Percentiles rank a stretch among this genome's conserved stretches.
Evolutionary conservation across 2,888 invertebrate species (phyloP).

Genomic region (Callosobruchus maculatus): DNA sequence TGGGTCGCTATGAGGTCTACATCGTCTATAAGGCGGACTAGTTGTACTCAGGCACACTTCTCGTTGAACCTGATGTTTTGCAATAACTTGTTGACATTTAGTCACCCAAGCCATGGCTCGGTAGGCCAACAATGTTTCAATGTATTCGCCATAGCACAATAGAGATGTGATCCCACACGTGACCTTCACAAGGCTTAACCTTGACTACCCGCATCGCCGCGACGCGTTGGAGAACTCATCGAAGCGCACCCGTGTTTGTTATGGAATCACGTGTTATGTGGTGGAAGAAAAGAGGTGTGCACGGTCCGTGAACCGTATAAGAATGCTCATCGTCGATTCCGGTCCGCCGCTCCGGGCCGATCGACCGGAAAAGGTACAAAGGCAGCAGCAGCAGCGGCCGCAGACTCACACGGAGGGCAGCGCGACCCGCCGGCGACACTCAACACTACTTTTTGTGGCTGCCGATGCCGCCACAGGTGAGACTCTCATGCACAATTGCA

Average conservation of each 20-base stretch:
- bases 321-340: conserved; percentile 46
- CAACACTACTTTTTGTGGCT: neutral
- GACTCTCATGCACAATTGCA: neutral
- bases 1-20: too few relatives aligned
- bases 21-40: too few relatives aligned
- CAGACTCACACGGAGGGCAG: neutral
- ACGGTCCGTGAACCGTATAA: conserved; percentile 37
- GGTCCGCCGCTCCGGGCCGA: conserved; percentile 42
- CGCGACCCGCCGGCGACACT: too few relatives aligned
- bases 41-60: too few relatives aligned
- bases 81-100: too few relatives aligned
- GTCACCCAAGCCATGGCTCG: too few relatives aligned
- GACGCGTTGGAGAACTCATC: neutral
- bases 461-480: neutral
- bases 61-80: too few relatives aligned
- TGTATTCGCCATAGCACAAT: too few relatives aligned
- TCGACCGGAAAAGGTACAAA: conserved; percentile 45
- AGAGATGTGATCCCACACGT: too few relatives aligned
- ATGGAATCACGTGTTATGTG: neutral
- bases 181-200: neutral
- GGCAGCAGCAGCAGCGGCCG: conserved; percentile 40
- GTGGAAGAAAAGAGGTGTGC: neutral
- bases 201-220: neutral
- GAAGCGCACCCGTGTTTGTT: neutral
- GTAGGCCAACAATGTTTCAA: too few relatives aligned